Base-by-base conservation (phyloP, 2,888 invertebrate species). In the Atethmia centrago region DNA sequence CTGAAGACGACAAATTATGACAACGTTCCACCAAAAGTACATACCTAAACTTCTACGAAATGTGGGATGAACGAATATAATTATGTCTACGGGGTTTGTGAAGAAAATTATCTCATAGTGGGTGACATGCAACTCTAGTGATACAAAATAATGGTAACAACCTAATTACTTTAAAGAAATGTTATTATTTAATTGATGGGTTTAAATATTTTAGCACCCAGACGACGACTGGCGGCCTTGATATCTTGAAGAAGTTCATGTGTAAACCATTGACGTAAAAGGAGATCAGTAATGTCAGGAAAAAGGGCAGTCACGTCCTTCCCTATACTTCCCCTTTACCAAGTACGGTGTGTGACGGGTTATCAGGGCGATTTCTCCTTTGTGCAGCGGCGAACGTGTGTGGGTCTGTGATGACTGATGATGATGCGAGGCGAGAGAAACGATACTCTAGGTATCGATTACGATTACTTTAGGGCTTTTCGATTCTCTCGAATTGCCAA, bases 1-100 rank as follows among this genome's bases (percentile, higher is more conserved):
- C 64, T 78, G 79, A 79, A 72, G 59, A 74, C 80, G 81, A 79
- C 68, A 71, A 86, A 86, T 82, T 75, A 75, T 72, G 66, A 72
- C 40, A 59, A 64, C 53, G 55, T 66, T 84, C 68, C 56, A 16
- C 19, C 16, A 40, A 76, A 84, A 63, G 58, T 25, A 62, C 65
- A 42, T 19, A 84, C 59, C 59, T 25, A 62, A 68, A 42, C 21
- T 47, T 63, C 53, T n/a, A 31, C 51, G 25, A 51, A 65, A 74
- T 71, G 53, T 83, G 31, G 31, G 21, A 25, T 65, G 51, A 67
- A 71, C 3, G 49, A 19, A 28, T 83, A 72, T 61, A 65, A 66
- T 72, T 62, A 53, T 21, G 28, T 19, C 31, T 21, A 2, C n/a
- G n/a, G 36, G 14, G 21, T 49, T 28, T 56, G 10, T 45, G 51